Evolutionary conservation across 1,140 invertebrate genomes (phyloP).

Genomic region (Vanessa tameamea): DNA sequence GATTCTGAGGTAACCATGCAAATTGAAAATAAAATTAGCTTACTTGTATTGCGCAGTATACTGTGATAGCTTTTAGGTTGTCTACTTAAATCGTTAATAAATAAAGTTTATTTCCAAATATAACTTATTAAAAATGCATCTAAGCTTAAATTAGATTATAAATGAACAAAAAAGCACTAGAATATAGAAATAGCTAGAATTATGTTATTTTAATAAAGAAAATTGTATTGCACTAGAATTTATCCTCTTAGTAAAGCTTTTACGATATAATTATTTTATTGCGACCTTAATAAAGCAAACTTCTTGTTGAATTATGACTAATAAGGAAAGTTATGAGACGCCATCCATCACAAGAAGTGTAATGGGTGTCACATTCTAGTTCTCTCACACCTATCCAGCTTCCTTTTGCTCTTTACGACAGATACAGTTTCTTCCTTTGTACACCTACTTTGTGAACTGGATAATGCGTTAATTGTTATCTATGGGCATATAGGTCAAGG

Average conservation of each 20-base stretch:
- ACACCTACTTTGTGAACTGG: background rate
- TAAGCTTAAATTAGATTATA: no score
- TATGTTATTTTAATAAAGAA: background rate
- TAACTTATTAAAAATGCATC: no score
- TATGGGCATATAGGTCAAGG: no score
- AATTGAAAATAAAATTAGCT: no score
- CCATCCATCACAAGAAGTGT: conserved; percentile 25
- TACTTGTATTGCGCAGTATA: no score
- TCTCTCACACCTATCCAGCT: conserved; percentile 22
- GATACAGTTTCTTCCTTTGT: background rate
- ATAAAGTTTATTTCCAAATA: no score
- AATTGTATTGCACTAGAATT: conserved; percentile 7
- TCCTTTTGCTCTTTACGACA: conserved; percentile 6
- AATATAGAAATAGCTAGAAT: background rate
- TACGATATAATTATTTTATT: conserved; percentile 32
- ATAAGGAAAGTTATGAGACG: conserved; percentile 35
- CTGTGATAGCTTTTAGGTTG: no score
- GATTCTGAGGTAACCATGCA: no score
- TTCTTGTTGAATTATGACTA: conserved; percentile 24
- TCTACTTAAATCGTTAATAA: no score
- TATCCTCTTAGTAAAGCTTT: conserved; percentile 20
- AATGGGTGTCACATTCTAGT: conserved; percentile 24
- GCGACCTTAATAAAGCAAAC: conserved; percentile 23
- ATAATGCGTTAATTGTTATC: background rate
- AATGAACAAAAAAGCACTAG: no score